Evolutionary conservation across 2,113 vertebrate genomes (phyloP).

Genomic region (Galbula dea): DNA sequence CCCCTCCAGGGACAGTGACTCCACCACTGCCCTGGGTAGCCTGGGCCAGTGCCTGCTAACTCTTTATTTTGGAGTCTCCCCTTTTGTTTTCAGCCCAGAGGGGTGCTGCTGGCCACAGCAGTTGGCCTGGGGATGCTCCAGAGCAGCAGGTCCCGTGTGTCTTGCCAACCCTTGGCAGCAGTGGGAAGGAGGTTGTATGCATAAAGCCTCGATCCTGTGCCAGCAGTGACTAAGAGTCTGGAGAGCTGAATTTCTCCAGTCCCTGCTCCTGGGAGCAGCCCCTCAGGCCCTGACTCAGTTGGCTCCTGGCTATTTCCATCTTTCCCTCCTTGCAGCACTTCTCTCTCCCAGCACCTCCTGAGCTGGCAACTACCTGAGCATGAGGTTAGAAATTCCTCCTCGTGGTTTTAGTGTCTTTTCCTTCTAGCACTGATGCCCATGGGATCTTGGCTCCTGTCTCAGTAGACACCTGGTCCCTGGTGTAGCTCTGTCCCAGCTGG

Average conservation of each 20-base stretch:
- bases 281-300: neutral
- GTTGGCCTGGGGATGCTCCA: neutral
- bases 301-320: neutral
- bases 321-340: neutral
- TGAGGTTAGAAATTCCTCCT: neutral
- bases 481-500: neutral
- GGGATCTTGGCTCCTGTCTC: neutral
- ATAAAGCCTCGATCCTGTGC: neutral
- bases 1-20: too few relatives aligned
- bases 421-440: fast-evolving
- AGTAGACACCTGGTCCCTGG: neutral
- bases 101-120: fast-evolving
- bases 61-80: neutral
- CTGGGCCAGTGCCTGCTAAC: too few relatives aligned
- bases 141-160: fast-evolving
- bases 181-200: neutral
- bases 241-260: neutral
- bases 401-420: neutral
- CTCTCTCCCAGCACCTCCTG: neutral
- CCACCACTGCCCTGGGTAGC: too few relatives aligned
- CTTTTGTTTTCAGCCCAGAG: neutral
- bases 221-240: neutral
- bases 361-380: fast-evolving
- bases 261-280: neutral
- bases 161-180: neutral